These are phyloP conservation scores for Heliconius hewitsoni DNA, from an alignment of 1,140 invertebrate species.

Conservation along the genomic window DNA sequence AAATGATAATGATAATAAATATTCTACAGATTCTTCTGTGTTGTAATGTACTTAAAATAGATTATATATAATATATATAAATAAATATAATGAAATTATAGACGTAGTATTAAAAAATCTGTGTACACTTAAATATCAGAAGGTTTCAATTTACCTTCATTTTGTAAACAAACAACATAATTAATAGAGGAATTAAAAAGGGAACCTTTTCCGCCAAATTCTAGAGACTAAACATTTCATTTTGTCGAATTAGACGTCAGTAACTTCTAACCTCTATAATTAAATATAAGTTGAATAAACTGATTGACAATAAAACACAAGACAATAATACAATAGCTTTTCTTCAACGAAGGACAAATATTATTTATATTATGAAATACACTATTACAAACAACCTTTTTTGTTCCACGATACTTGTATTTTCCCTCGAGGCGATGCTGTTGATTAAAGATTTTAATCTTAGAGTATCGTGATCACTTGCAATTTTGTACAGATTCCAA, in stretches of 20 bases:
- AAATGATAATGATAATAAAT: neutral
- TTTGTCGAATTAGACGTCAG: too few relatives aligned
- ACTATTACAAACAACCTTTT: slow-evolving; percentile 11
- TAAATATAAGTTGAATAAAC: too few relatives aligned
- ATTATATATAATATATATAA: too few relatives aligned
- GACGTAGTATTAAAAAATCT: too few relatives aligned
- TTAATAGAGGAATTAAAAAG: neutral
- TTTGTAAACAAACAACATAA: too few relatives aligned
- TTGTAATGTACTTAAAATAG: too few relatives aligned
- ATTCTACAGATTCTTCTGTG: neutral
- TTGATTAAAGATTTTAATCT: slow-evolving; percentile 38
- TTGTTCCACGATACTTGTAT: slow-evolving; percentile 18
- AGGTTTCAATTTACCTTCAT: too few relatives aligned
- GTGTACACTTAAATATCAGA: too few relatives aligned
- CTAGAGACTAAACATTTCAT: too few relatives aligned
- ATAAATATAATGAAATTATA: too few relatives aligned
- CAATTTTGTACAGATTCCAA: slow-evolving; percentile 15
- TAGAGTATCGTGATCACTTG: slow-evolving; percentile 25
- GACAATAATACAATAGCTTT: neutral
- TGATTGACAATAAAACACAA: too few relatives aligned
- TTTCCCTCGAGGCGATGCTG: slow-evolving; percentile 20
- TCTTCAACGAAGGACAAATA: neutral
- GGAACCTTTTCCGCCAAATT: neutral
- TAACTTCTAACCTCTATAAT: too few relatives aligned
- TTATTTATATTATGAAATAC: slow-evolving; percentile 1